Conservation (phyloP, 1,140 invertebrate species). For the Drosophila seguyi region DNA sequence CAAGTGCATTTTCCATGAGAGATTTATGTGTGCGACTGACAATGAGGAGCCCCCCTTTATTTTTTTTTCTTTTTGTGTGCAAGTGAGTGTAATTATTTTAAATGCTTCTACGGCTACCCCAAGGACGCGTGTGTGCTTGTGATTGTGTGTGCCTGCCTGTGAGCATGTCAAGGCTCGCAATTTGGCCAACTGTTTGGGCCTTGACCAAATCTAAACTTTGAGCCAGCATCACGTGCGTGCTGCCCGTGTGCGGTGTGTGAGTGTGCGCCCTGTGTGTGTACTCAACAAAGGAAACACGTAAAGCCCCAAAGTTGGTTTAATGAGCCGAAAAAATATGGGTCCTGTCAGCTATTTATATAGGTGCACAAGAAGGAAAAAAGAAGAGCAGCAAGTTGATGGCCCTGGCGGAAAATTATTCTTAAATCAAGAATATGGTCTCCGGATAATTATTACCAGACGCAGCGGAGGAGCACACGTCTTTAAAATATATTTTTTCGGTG, state of each 20-base stretch:
- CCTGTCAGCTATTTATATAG: slow-evolving; percentile 33
- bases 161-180: slow-evolving; percentile 62
- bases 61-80: slow-evolving; percentile 22
- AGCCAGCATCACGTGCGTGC: slow-evolving; percentile 51
- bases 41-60: slow-evolving; percentile 19
- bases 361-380: slow-evolving; percentile 15
- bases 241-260: neutral
- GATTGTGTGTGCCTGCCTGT: slow-evolving; percentile 9
- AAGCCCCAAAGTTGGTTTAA: slow-evolving; percentile 58
- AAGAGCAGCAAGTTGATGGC: neutral
- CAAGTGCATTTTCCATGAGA: slow-evolving; percentile 51
- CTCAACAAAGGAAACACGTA: slow-evolving; percentile 45
- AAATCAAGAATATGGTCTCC: neutral
- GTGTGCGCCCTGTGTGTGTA: slow-evolving; percentile 3
- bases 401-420: slow-evolving; percentile 11
- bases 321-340: slow-evolving; percentile 55
- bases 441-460: neutral
- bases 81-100: slow-evolving; percentile 68
- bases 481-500: too few relatives aligned
- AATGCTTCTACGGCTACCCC: slow-evolving; percentile 32
- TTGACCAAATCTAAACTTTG: slow-evolving; percentile 67
- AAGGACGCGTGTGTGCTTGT: slow-evolving; percentile 20
- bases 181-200: slow-evolving; percentile 47
- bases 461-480: too few relatives aligned
- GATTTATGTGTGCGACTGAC: slow-evolving; percentile 54